Evolutionary conservation across 2,888 invertebrate genomes (phyloP).

Genomic region (Athalia rosae): DNA sequence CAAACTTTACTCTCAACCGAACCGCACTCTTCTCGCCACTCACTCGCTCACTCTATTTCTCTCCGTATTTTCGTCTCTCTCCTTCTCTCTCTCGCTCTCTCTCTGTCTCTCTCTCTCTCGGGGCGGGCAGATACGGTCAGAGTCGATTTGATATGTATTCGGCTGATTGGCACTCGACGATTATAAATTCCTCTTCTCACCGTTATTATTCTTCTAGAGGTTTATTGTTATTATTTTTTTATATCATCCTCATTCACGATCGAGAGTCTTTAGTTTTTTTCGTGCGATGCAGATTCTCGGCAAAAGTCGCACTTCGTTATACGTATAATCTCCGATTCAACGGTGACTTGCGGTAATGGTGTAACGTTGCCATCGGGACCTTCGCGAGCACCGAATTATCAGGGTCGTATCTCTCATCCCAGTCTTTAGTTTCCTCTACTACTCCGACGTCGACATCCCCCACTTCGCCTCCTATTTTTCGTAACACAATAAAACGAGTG

Average conservation of each 20-base stretch:
- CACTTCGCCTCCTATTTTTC: too few relatives aligned
- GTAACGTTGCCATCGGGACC: not conserved
- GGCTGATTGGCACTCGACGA: not conserved
- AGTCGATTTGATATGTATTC: not conserved
- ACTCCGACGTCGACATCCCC: not conserved
- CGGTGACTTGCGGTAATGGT: not conserved
- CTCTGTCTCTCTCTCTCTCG: not conserved
- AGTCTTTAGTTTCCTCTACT: not conserved
- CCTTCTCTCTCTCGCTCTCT: not conserved
- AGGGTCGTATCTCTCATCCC: too few relatives aligned
- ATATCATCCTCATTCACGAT: too few relatives aligned
- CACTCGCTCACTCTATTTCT: not conserved
- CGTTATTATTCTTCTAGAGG: too few relatives aligned
- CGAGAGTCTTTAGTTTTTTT: too few relatives aligned
- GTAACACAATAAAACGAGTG: too few relatives aligned
- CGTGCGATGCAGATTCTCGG: too few relatives aligned
- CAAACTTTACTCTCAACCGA: constrained; percentile 11
- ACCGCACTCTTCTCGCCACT: constrained; percentile 10
- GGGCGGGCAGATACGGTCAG: too few relatives aligned
- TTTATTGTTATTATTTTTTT: too few relatives aligned
- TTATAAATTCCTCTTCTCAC: not conserved
- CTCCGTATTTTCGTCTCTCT: constrained; percentile 1
- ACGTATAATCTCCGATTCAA: not conserved
- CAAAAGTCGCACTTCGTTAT: too few relatives aligned
- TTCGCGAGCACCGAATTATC: not conserved